phyloP scores from a whole-genome alignment of 1,140 invertebrate genomes.

The Drosophila busckii region DNA sequence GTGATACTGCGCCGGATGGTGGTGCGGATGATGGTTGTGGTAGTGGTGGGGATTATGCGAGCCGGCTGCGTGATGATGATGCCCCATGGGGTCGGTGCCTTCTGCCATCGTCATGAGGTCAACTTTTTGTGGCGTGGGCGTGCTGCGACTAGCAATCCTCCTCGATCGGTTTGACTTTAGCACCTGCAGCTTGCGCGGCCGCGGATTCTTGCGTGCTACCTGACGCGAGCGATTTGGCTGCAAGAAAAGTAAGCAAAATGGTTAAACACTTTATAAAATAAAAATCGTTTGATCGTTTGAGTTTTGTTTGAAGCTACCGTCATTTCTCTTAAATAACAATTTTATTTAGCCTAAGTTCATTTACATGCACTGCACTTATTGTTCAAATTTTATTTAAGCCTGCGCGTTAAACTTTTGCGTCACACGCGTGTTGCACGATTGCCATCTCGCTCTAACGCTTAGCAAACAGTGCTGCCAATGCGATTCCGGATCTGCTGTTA shows the following conservation, averaged over 20 bases:
- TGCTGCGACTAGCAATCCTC: constrained; percentile 16
- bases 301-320: too few relatives aligned
- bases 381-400: too few relatives aligned
- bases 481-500: too few relatives aligned
- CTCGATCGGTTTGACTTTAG: constrained; percentile 6
- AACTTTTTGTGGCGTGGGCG: constrained; percentile 58
- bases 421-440: too few relatives aligned
- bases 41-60: constrained; percentile 64
- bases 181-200: constrained; percentile 32
- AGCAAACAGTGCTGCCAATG: too few relatives aligned
- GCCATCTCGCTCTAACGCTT: too few relatives aligned
- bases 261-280: neutral
- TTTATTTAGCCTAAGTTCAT: too few relatives aligned
- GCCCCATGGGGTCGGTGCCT: constrained; percentile 79
- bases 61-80: constrained; percentile 70
- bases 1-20: constrained; percentile 54
- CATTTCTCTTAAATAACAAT: too few relatives aligned
- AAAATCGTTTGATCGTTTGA: neutral
- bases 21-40: constrained; percentile 47
- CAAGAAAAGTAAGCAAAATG: constrained; percentile 1
- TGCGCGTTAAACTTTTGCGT: too few relatives aligned
- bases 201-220: constrained; percentile 34
- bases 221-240: constrained; percentile 28
- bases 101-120: constrained; percentile 79
- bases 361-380: too few relatives aligned